Evolutionary conservation across 1,140 invertebrate genomes (phyloP).

Genomic region (Macrobrachium nipponense): DNA sequence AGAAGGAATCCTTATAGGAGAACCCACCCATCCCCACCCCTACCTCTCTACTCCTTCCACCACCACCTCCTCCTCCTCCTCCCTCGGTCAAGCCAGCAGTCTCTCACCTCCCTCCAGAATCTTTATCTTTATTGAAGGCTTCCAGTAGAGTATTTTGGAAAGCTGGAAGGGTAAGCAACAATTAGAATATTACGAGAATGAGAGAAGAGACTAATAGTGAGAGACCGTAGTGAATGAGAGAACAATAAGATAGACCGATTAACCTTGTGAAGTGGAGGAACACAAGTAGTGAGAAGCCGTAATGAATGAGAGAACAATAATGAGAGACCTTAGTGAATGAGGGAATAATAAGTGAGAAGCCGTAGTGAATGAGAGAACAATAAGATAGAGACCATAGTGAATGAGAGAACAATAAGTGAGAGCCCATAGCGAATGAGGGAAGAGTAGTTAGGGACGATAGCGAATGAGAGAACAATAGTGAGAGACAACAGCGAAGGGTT

Average conservation of each 20-base stretch:
- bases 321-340: neutral
- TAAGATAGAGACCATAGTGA: neutral
- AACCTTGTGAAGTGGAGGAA: no score
- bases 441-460: neutral
- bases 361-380: neutral
- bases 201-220: constrained; percentile 14
- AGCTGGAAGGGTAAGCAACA: neutral
- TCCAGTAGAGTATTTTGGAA: no score
- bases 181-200: neutral
- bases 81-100: neutral
- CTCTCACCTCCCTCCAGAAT: no score
- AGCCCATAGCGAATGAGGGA: neutral
- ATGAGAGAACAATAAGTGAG: neutral
- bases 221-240: neutral
- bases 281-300: neutral
- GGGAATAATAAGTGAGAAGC: neutral
- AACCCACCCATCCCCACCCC: neutral
- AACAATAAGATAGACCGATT: constrained; percentile 4
- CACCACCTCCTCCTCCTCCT: neutral
- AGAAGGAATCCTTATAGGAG: no score
- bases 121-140: no score
- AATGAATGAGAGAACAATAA: neutral
- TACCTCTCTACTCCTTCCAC: neutral
- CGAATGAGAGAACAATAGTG: neutral
- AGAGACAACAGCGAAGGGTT: neutral